These are phyloP conservation scores for Clarias macrocephalus DNA, from an alignment of 2,113 vertebrate genomes.

Conservation along the genomic window DNA sequence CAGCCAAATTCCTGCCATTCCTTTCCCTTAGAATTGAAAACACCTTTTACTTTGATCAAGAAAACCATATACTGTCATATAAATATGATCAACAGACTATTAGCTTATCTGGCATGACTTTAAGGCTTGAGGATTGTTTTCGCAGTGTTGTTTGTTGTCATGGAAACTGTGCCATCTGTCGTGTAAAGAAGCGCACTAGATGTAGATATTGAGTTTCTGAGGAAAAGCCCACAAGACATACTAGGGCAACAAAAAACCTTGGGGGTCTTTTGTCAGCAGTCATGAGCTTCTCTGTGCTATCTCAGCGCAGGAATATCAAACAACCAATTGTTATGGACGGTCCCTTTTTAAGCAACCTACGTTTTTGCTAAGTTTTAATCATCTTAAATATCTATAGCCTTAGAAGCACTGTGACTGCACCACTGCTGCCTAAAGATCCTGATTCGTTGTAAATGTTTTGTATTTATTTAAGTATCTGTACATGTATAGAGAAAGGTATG, in stretches of 20 bases:
- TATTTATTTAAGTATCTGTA: not conserved
- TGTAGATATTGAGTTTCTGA: slow-evolving; percentile 42
- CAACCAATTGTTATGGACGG: not conserved
- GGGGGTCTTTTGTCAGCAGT: slow-evolving; percentile 19
- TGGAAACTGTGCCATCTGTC: slow-evolving; percentile 53
- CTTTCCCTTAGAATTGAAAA: slow-evolving; percentile 7
- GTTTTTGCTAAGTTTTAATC: not conserved
- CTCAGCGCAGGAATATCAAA: not conserved
- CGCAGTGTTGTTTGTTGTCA: slow-evolving; percentile 42
- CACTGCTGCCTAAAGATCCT: not conserved
- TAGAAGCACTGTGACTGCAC: not conserved
- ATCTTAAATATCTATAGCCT: not conserved
- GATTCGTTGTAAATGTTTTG: not conserved
- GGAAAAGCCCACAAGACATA: slow-evolving; percentile 20
- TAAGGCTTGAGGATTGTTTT: slow-evolving; percentile 30
- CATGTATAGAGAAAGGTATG: not conserved
- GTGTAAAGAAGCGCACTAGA: slow-evolving; percentile 38
- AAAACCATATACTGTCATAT: slow-evolving; percentile 35
- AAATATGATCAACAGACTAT: slow-evolving; percentile 40
- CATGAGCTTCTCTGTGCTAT: not conserved
- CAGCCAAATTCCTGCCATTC: slow-evolving; percentile 29
- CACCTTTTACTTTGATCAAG: slow-evolving; percentile 39
- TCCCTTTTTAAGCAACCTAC: not conserved
- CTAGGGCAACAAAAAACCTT: slow-evolving; percentile 21
- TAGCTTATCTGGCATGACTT: slow-evolving; percentile 41